A percentile compares a stretch with the other conserved stretches of the same genome.
These are phyloP conservation scores for Olivierus martensii DNA, from an alignment of 1,140 invertebrate species.

Conservation along the genomic window DNA sequence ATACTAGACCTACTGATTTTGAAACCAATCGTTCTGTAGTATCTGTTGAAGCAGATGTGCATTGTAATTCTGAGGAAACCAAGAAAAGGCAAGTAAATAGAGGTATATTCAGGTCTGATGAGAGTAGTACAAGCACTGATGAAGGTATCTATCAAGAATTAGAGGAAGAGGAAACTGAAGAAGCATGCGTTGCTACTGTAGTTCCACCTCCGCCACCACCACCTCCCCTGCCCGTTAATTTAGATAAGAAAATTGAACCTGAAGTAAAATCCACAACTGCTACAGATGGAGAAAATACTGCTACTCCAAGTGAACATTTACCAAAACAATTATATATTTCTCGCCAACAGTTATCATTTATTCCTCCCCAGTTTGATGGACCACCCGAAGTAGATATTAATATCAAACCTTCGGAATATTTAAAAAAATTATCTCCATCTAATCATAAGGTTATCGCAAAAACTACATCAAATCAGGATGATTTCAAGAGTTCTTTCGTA, in stretches of 20 bases:
- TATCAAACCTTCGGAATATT: constrained; percentile 81
- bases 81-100: too few species aligned
- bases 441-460: too few species aligned
- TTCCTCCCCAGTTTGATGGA: constrained; percentile 69
- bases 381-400: constrained; percentile 49
- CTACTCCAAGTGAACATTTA: too few species aligned
- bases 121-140: constrained; percentile 20
- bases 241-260: background rate
- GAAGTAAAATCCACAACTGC: background rate
- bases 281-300: too few species aligned
- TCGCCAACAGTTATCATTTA: constrained; percentile 52
- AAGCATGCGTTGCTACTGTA: background rate
- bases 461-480: too few species aligned
- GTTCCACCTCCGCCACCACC: constrained; percentile 45
- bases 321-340: background rate
- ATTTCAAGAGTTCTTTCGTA: too few species aligned
- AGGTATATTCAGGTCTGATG: constrained; percentile 3
- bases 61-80: too few species aligned
- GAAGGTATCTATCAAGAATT: constrained; percentile 20
- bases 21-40: too few species aligned
- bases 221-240: constrained; percentile 36
- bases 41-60: too few species aligned
- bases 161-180: constrained; percentile 13
- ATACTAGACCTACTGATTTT: too few species aligned
- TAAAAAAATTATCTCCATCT: constrained; percentile 51